Evolutionary conservation across 2,888 invertebrate genomes (phyloP), one percentile per base, ranked within the genome.

Genomic region (Cecidostiba fungosa): DNA sequence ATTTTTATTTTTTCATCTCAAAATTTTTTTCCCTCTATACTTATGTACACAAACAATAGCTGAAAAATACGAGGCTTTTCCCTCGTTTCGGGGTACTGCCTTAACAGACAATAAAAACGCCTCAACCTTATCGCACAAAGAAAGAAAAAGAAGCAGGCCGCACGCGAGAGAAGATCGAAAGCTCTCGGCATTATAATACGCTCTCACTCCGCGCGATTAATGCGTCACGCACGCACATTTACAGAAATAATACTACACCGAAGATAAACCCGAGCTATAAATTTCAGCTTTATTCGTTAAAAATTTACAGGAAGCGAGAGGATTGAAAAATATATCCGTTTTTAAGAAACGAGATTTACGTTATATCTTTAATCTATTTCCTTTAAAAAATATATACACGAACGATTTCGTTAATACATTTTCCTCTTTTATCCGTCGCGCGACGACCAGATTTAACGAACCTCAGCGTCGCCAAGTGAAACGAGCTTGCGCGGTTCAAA

Each of bases 21-120:
- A 26, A 26, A 62, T 62, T 0, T 2, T 54, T 1, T 23, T 19
- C 23, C 2, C 19, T 23, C 8, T 6, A 59, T 4, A n/a, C n/a
- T n/a, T n/a, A n/a, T n/a, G 54, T 1, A 59, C 12, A 19, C 50
- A 50, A 50, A 50, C 54, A 50, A 59, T n/a, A 23, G 54, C 54
- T 59, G n/a, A 23, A n/a, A 59, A 59, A n/a, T 59, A 59, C n/a
- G 23, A 59, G 5, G 66, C 14, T 29, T 12, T 26, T 66, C 29
- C 29, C 10, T 26, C 26, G 16, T 66, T 66, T 66, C 26, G 29
- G 29, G 26, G 12, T 1, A 26, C 66, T n/a, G 66, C 66, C n/a
- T 66, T 66, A 66, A 76, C 36, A 23, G 59, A 77, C 59, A 77
- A 77, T 77, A 77, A 77, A 77, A 59, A 47, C 43, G 50, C 26